Conservation (phyloP, 1,140 invertebrate species). For the Drosophila miranda region DNA sequence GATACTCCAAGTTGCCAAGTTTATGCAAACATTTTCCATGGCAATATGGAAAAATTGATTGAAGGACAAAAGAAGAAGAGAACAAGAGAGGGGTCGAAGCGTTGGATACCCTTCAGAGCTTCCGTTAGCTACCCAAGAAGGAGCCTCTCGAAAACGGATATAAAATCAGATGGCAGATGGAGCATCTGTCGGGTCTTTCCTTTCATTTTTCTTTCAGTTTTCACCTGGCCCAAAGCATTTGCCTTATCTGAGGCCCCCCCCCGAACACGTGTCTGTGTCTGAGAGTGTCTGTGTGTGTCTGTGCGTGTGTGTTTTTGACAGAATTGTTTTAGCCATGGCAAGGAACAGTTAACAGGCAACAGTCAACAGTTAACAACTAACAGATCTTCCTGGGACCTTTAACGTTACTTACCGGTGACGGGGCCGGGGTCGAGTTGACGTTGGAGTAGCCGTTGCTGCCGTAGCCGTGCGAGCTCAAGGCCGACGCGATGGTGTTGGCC, state of each 20-base stretch:
- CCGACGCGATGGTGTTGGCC: slow-evolving; percentile 79
- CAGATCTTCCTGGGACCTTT: neutral
- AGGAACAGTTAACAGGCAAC: slow-evolving; percentile 35
- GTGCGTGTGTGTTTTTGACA: slow-evolving; percentile 44
- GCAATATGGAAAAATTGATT: slow-evolving; percentile 75
- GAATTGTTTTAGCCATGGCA: slow-evolving; percentile 62
- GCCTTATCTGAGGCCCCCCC: slow-evolving; percentile 7
- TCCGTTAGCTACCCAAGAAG: neutral
- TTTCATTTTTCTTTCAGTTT: slow-evolving; percentile 1
- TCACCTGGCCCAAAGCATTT: slow-evolving; percentile 6
- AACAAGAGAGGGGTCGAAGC: neutral
- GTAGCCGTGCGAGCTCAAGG: slow-evolving; percentile 74
- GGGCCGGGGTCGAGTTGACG: slow-evolving; percentile 67
- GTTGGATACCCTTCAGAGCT: no score
- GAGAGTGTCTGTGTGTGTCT: slow-evolving; percentile 16
- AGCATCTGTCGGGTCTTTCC: slow-evolving; percentile 1
- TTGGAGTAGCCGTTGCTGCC: slow-evolving; percentile 71
- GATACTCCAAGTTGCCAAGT: slow-evolving; percentile 44
- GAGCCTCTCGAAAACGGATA: neutral
- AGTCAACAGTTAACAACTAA: slow-evolving; percentile 19
- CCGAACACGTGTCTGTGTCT: slow-evolving; percentile 24
- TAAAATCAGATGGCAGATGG: neutral
- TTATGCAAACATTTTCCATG: slow-evolving; percentile 71
- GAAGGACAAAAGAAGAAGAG: slow-evolving; percentile 30
- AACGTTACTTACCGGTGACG: slow-evolving; percentile 67